Evolutionary conservation across 2,888 invertebrate genomes (phyloP), one percentile per base, ranked within the genome.

Genomic region (Copidosoma aretas): DNA sequence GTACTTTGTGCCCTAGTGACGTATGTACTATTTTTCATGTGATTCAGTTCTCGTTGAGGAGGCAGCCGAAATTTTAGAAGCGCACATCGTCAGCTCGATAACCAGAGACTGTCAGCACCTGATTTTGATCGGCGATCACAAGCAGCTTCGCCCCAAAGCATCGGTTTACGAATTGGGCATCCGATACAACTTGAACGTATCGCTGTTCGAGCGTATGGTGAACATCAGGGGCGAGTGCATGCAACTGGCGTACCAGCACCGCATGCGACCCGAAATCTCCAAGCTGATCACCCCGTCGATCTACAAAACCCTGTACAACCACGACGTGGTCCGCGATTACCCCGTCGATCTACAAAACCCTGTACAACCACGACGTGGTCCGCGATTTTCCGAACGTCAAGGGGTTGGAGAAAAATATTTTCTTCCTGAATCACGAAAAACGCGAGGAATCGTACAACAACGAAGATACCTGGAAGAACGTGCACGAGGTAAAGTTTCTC

Each of bases 171-270:
- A 63, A 54, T 12, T 63, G 22, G 63, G 63, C 2, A 54, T 10
- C 19, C 17, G 54, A 3, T 63, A 54, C n/a, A 63, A 63, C n/a
- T 22, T 63, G 14, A 56, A 63, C 41, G 15, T 63, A 3, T 63
- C 63, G 54, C 43, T 63, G 12, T 63, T 63, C 12, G 63, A 63
- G 46, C n/a, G 63, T 17, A 63, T 63, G 54, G 54, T 63, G 10
- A 54, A 46, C n/a, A 63, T 63, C 12, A 19, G 63, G 1, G 54
- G 54, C n/a, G 52, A 63, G 22, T 17, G 25, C 3, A 4, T 39
- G n/a, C 59, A 59, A 19, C 19, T 59, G 21, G 43, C 59, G 2
- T 43, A 43, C 19, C 59, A 59, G 46, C 59, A 59, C 39, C 59
- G 59, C 4, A 59, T 59, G 59, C 41, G 59, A 21, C 59, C 59